Evolutionary conservation across 2,113 vertebrate species (phyloP).

Genomic region (human (Homo sapiens)): GRCh38 chr1:98532001-98532500

Average conservation of each 20-base stretch:
- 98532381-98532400: background rate
- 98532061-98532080: background rate
- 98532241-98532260: background rate
- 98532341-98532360: background rate
- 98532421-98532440: background rate
- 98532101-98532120: slow-evolving; percentile 33
- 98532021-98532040: background rate
- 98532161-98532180: slow-evolving; percentile 1
- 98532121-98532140: background rate
- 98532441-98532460: background rate
- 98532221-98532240: background rate
- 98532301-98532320: background rate
- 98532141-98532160: background rate
- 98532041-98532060: slow-evolving; percentile 3
- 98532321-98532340: background rate
- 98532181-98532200: background rate
- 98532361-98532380: background rate
- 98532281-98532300: background rate
- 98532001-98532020: background rate
- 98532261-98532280: background rate
- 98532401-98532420: background rate
- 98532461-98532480: background rate
- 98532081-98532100: background rate
- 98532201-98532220: background rate
- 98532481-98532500: background rate